A percentile compares a stretch with the other conserved stretches of the same genome.
These are phyloP conservation scores for Galemys pyrenaicus DNA, from an alignment of 2,113 vertebrate genomes.

Conservation along the genomic window DNA sequence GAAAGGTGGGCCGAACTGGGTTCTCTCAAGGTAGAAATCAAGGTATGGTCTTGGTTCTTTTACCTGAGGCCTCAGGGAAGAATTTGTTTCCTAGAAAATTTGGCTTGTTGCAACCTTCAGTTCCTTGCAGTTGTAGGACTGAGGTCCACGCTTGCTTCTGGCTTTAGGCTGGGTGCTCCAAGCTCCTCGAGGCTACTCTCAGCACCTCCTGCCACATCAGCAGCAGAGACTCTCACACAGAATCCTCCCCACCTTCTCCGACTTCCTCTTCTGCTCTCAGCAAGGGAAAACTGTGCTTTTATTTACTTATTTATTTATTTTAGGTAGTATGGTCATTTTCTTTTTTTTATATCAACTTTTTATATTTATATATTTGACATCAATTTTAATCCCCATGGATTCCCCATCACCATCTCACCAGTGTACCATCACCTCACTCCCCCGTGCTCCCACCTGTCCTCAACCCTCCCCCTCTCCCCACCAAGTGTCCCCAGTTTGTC, in stretches of 20 bases:
- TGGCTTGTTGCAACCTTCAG: not conserved
- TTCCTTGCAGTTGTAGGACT: not conserved
- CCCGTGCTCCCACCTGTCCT: no score
- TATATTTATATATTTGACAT: no score
- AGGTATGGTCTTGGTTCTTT: not conserved
- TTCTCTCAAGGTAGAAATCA: not conserved
- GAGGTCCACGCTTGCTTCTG: no score
- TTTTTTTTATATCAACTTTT: no score
- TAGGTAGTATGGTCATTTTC: no score
- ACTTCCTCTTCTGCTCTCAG: not conserved
- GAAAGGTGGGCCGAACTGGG: not conserved
- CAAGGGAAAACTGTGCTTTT: constrained; percentile 16
- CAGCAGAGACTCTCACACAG: not conserved
- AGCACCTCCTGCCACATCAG: not conserved
- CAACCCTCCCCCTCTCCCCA: no score
- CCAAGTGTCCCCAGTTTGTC: no score
- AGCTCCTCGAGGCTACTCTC: not conserved
- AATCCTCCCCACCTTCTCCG: not conserved
- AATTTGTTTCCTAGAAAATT: not conserved
- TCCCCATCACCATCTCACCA: no score
- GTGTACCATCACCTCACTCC: no score
- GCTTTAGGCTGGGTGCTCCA: not conserved
- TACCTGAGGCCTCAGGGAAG: not conserved
- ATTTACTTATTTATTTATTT: not conserved
- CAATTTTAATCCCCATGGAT: no score